These are phyloP conservation scores for Poecilus cupreus DNA, from an alignment of 2,888 invertebrate species.

Conservation along the genomic window DNA sequence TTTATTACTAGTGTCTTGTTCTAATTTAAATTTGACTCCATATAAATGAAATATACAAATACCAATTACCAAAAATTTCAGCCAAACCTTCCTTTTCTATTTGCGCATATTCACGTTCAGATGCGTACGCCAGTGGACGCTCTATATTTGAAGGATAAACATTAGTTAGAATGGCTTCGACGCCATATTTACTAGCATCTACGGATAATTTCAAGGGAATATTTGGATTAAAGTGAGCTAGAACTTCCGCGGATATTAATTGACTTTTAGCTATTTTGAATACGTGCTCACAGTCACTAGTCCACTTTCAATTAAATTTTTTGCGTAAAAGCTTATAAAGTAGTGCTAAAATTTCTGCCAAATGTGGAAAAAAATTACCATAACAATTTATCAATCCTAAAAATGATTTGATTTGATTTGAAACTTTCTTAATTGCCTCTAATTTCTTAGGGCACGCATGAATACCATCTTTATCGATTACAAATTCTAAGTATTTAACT, in stretches of 20 bases:
- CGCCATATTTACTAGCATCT: slow-evolving; percentile 63
- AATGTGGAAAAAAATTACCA: slow-evolving; percentile 64
- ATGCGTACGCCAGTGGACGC: slow-evolving; percentile 68
- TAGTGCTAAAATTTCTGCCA: slow-evolving; percentile 64
- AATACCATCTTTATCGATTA: slow-evolving; percentile 63
- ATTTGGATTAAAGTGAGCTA: slow-evolving; percentile 63
- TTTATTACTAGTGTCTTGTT: too few species aligned
- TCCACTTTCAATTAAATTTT: slow-evolving; percentile 62
- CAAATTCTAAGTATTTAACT: too few species aligned
- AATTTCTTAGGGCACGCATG: slow-evolving; percentile 63
- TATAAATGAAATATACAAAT: too few species aligned
- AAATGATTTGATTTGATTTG: slow-evolving; percentile 63
- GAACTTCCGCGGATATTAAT: slow-evolving; percentile 62
- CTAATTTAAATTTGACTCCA: too few species aligned
- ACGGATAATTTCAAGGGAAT: slow-evolving; percentile 61
- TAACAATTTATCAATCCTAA: slow-evolving; percentile 61
- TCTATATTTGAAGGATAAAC: slow-evolving; percentile 66
- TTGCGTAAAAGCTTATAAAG: slow-evolving; percentile 63
- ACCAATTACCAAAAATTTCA: too few species aligned
- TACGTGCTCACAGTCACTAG: slow-evolving; percentile 58
- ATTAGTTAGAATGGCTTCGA: slow-evolving; percentile 67
- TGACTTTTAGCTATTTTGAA: slow-evolving; percentile 61
- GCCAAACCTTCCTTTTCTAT: slow-evolving; percentile 67
- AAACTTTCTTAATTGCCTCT: slow-evolving; percentile 63
- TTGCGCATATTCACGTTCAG: slow-evolving; percentile 66